Base-by-base conservation (phyloP, 2,113 vertebrate genomes). In the Bujurquina vittata region DNA sequence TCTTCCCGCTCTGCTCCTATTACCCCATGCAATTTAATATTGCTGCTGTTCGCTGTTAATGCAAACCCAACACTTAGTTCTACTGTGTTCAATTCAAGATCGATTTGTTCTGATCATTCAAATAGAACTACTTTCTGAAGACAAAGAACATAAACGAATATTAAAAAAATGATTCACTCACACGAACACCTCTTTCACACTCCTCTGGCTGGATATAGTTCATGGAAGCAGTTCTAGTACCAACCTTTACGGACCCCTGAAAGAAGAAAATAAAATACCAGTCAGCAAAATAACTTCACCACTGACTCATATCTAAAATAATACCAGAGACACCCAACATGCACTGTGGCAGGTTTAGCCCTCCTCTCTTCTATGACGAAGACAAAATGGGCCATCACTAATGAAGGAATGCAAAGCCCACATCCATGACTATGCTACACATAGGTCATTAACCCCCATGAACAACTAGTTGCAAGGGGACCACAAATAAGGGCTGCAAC, bases 241-340 rank as follows among this genome's bases (percentile, higher is more conserved):
- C 97, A 80, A 99, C 97, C 81, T 96, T 96, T 89, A 99, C 95
- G 91, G 96, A 96, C 80, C 97, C 97, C 98, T 99, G 96, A 92
- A 96, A 96, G 93, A 94, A 94, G n/a, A 90, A 91, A 52, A 92
- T 18, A 77, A 49, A 56, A 46, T 29, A 79, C 10, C 15, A 69
- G 22, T 89, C 18, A 91, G 73, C 26, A 80, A 22, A 23, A 10
- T n/a, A 5, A 35, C 1, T 43, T 46, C 62, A 67, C 20, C 10
- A 49, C 20, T n/a, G 29, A 67, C 33, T 57, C n/a, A 37, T 17
- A 52, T 77, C 61, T 77, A 79, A 77, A 79, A 87, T 72, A 81
- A 79, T 37, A 80, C 80, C 89, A 90, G 62, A 87, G 81, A 90
- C 63, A 91, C 88, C 89, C 90, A 92, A 89, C 92, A 95, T 93